Percentiles rank a stretch among this genome's conserved stretches.
These are phyloP conservation scores for Heliocidaris tuberculata DNA, from an alignment of 35 echinoderm and acorn worm genomes.

Conservation along the genomic window DNA sequence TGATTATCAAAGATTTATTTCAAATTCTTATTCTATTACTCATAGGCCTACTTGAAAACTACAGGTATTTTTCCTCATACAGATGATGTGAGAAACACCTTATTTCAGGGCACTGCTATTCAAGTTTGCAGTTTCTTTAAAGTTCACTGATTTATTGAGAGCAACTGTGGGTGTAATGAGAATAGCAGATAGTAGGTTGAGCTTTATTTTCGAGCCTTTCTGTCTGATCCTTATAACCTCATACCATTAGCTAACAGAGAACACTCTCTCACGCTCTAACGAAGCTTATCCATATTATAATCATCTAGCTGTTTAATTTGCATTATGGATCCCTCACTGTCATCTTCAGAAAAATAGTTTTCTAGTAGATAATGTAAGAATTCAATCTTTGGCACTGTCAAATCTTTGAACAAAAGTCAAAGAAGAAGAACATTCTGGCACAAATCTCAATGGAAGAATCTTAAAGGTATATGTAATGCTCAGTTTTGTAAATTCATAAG, in stretches of 20 bases:
- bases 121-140: background rate
- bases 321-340: background rate
- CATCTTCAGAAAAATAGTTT: background rate
- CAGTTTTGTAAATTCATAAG: too few species aligned
- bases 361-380: background rate
- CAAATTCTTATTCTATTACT: background rate
- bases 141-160: conserved; percentile 35
- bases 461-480: too few species aligned
- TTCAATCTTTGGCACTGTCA: background rate
- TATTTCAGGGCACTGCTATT: background rate
- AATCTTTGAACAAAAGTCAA: background rate
- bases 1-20: background rate
- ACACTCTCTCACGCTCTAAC: background rate
- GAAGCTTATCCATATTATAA: background rate
- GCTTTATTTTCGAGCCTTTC: background rate
- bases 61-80: background rate
- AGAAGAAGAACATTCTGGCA: background rate
- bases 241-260: background rate
- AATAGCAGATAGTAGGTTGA: background rate
- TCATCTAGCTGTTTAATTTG: background rate
- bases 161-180: background rate
- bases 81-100: background rate
- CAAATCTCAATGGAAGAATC: background rate
- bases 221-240: background rate
- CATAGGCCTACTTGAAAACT: background rate